phyloP scores from a whole-genome alignment of 30 jellyfish, hydroid and myxozoan species.

The Pelagia noctiluca region DNA sequence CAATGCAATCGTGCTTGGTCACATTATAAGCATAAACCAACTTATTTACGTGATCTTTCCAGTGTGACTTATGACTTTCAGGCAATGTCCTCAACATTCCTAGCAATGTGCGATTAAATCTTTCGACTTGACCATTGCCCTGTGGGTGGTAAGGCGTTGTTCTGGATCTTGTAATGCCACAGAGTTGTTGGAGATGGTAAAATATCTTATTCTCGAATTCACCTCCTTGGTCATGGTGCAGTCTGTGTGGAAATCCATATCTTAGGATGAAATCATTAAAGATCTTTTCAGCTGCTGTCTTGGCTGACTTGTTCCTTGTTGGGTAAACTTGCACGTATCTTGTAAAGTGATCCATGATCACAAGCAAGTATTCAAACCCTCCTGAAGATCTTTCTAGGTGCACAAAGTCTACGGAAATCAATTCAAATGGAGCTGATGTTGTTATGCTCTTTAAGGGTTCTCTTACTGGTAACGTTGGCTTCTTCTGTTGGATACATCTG shows the following conservation, averaged over 20 bases:
- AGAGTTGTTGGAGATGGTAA: conserved; percentile 18
- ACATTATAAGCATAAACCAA: too few species aligned
- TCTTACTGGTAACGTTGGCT: background rate
- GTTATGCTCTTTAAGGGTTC: conserved; percentile 16
- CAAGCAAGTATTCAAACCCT: too few species aligned
- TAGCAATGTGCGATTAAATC: conserved; percentile 29
- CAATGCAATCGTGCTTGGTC: too few species aligned
- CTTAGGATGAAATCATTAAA: conserved; percentile 35
- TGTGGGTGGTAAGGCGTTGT: conserved; percentile 58
- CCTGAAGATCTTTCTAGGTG: conserved; percentile 39
- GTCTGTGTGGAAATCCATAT: conserved; percentile 38
- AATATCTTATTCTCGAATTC: conserved; percentile 50
- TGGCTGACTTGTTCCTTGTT: conserved; percentile 53
- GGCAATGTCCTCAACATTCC: too few species aligned
- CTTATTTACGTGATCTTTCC: too few species aligned
- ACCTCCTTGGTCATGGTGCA: conserved; percentile 57
- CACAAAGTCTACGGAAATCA: conserved; percentile 39
- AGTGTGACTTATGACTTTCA: too few species aligned
- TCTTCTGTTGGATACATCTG: conserved; percentile 13
- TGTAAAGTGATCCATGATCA: too few species aligned
- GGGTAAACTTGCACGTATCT: too few species aligned
- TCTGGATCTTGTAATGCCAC: conserved; percentile 23
- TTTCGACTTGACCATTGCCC: conserved; percentile 46
- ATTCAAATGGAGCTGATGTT: conserved; percentile 22
- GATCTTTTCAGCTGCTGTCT: conserved; percentile 43